Conservation (phyloP, 2,888 invertebrate genomes). For the Eulithis testata region DNA sequence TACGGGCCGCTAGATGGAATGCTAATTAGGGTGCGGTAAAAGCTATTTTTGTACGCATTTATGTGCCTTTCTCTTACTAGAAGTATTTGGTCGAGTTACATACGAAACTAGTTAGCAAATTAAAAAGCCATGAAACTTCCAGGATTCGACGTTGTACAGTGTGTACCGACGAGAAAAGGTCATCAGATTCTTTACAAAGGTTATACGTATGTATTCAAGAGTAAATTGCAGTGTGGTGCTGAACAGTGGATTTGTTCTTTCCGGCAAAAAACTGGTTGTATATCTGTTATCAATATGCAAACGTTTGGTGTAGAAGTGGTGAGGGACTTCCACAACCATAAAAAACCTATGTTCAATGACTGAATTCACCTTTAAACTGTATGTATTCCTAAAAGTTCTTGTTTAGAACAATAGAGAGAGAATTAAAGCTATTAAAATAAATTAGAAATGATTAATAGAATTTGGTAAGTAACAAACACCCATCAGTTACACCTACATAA, state of each 20-base stretch:
- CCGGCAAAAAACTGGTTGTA: slow-evolving; percentile 79
- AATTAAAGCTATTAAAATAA: neutral
- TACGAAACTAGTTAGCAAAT: slow-evolving; percentile 38
- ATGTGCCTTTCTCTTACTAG: slow-evolving; percentile 21
- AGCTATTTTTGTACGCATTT: slow-evolving; percentile 33
- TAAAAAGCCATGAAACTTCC: slow-evolving; percentile 51
- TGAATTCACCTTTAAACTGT: slow-evolving; percentile 29
- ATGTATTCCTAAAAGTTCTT: neutral
- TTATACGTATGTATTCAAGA: slow-evolving; percentile 77
- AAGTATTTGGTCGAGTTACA: slow-evolving; percentile 8
- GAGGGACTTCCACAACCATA: slow-evolving; percentile 78
- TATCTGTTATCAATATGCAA: slow-evolving; percentile 78
- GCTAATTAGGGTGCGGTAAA: slow-evolving; percentile 37
- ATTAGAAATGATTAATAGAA: neutral
- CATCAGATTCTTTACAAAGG: slow-evolving; percentile 77
- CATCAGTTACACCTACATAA: too few relatives aligned
- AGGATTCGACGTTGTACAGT: slow-evolving; percentile 77
- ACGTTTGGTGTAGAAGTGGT: slow-evolving; percentile 74
- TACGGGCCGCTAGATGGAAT: slow-evolving; percentile 26
- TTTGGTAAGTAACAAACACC: too few relatives aligned
- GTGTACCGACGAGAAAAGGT: slow-evolving; percentile 77
- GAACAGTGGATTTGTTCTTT: slow-evolving; percentile 79
- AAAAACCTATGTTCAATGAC: slow-evolving; percentile 75
- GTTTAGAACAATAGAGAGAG: neutral
- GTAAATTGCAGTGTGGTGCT: slow-evolving; percentile 75